Percentiles rank a stretch among this genome's conserved stretches.
These are phyloP conservation scores for Zaprionus africanus DNA, from an alignment of 1,140 invertebrate genomes.

Conservation along the genomic window DNA sequence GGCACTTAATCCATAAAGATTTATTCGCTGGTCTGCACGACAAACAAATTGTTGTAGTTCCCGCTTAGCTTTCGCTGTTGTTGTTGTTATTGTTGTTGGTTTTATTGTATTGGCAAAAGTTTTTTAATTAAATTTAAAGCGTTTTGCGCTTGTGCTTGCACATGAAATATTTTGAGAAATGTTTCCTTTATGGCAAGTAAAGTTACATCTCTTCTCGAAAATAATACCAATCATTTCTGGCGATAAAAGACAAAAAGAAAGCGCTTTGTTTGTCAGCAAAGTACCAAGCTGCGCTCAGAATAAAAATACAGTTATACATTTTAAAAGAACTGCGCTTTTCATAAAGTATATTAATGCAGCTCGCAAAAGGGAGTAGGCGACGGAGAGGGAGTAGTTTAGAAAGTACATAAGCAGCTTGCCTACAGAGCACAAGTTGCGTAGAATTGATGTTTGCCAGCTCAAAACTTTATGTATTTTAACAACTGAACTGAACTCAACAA, in stretches of 20 bases:
- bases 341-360: neutral
- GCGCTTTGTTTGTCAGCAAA: neutral
- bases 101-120: slow-evolving; percentile 45
- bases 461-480: neutral
- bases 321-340: neutral
- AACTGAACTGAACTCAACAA: neutral
- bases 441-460: neutral
- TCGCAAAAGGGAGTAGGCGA: neutral
- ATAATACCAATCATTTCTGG: neutral
- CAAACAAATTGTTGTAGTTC: slow-evolving; percentile 56
- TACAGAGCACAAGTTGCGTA: neutral
- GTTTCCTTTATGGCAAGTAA: neutral
- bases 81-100: neutral
- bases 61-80: neutral
- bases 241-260: neutral
- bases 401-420: neutral
- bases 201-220: neutral
- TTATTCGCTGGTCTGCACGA: slow-evolving; percentile 59
- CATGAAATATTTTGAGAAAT: slow-evolving; percentile 21
- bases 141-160: slow-evolving; percentile 1
- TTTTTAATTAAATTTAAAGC: slow-evolving; percentile 70
- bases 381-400: neutral
- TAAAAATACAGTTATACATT: neutral
- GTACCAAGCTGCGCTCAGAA: neutral
- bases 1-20: slow-evolving; percentile 77